Conservation (phyloP, 2,797 vertebrate genomes). For the Ciconia nigra region DNA sequence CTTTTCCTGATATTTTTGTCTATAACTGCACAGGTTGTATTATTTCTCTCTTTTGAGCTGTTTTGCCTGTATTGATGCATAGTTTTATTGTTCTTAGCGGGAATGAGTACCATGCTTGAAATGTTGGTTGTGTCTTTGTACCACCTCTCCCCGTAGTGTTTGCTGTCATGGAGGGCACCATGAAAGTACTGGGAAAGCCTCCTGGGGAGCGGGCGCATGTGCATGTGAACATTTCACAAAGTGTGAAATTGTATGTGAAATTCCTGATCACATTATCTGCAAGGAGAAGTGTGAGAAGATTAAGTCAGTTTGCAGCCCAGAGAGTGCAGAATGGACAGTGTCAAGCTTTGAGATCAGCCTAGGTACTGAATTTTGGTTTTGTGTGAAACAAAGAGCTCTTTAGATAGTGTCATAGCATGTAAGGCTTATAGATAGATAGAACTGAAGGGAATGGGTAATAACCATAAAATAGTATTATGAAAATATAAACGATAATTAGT, state of each 20-base stretch:
- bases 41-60: background rate
- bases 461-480: conserved; percentile 56
- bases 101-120: background rate
- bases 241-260: background rate
- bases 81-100: background rate
- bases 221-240: background rate
- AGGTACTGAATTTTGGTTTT: background rate
- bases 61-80: background rate
- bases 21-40: background rate
- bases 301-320: background rate
- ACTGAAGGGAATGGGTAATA: conserved; percentile 51
- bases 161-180: background rate
- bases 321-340: background rate
- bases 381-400: background rate
- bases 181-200: background rate
- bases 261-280: background rate
- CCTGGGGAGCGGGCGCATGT: too few species aligned
- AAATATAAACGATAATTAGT: conserved; percentile 60
- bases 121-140: background rate
- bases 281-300: background rate
- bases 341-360: background rate
- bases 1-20: background rate
- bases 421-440: conserved; percentile 14
- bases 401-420: background rate
- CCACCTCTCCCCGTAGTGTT: background rate